These are phyloP conservation scores for Alfaro cultratus DNA, from an alignment of 2,797 vertebrate genomes.

Conservation along the genomic window DNA sequence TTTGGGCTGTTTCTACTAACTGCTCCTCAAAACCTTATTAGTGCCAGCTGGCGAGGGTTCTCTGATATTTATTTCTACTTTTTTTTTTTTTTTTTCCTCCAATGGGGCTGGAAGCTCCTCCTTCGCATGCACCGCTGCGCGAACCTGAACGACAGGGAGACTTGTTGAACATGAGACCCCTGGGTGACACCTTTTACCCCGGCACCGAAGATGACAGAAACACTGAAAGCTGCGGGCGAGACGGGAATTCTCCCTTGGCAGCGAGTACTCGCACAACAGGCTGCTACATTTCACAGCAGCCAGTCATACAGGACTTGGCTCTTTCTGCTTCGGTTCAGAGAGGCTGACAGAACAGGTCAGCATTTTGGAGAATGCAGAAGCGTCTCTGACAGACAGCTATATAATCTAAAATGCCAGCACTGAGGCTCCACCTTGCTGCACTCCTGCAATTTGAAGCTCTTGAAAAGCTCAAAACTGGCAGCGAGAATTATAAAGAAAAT, in stretches of 20 bases:
- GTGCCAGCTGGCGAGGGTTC: constrained; percentile 42
- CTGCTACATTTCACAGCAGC: constrained; percentile 59
- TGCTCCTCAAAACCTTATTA: constrained; percentile 70
- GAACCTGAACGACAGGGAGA: constrained; percentile 58
- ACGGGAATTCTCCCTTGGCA: constrained; percentile 64
- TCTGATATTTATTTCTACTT: constrained; percentile 34
- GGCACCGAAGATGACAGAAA: constrained; percentile 41
- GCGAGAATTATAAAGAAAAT: constrained; percentile 44
- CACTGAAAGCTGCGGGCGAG: constrained; percentile 63
- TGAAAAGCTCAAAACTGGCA: constrained; percentile 46
- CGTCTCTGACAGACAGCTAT: constrained; percentile 52
- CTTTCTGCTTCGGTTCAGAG: constrained; percentile 50
- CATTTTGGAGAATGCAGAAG: constrained; percentile 35
- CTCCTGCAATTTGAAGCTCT: constrained; percentile 48
- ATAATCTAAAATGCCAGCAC: constrained; percentile 36
- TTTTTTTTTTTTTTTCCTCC: constrained; percentile 31
- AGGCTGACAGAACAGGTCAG: constrained; percentile 50
- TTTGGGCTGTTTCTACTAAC: constrained; percentile 56
- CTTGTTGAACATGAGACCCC: constrained; percentile 75
- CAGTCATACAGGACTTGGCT: constrained; percentile 58
- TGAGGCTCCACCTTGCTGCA: constrained; percentile 41
- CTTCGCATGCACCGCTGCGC: constrained; percentile 31
- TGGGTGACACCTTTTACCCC: constrained; percentile 54
- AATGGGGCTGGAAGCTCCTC: constrained; percentile 45
- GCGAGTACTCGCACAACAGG: constrained; percentile 39